Evolutionary conservation across 2,797 vertebrate species (phyloP), one percentile per base, ranked within the genome.

Genomic region (Botia kubotai): DNA sequence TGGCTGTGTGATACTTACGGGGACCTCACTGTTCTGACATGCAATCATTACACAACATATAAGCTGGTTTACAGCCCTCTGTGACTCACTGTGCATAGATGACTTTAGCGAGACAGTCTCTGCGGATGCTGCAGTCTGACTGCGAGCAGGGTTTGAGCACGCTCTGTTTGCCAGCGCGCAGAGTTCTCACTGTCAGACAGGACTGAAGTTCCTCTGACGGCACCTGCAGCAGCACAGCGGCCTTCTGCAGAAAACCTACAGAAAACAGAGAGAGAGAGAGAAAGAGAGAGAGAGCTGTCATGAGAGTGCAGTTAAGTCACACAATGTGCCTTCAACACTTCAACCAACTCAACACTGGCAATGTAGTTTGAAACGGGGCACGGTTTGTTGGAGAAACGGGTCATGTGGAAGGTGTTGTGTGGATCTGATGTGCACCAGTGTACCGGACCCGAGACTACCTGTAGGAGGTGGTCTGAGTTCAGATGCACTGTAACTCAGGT

Each of bases 61-160:
- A 69, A 62, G 14, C 66, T 23, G 0, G 8, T 46, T 10, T 62
- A 73, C 26, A 5, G 36, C 11, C 29, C 4, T 53, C 13, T 1
- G 23, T 8, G 12, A 92, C 91, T 87, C 58, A 97, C 97, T 89
- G 92, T 11, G 95, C 95, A 0, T 99, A 99, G 88, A 97, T 90
- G 78, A 94, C 90, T 91, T 98, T 99, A 86, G 97, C 97, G 14
- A 99, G 91, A 86, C 97, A 99, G 93, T 99, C 97, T 84, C 96
- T 96, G 83, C 97, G 95, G 12, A 96, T 91, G 77, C 91, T 88
- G 46, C 97, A 98, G 86, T 98, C 97, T 0, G 92, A 84, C 86
- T 84, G 94, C 75, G 94, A 93, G 85, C 98, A 99, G 0, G 97
- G 96, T 89, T 98, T 99, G 75, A 89, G 91, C 66, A 94, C 88